Evolutionary conservation across 2,797 vertebrate genomes (phyloP), one percentile per base, ranked within the genome.

Genomic region (Microtus obscurus): DNA sequence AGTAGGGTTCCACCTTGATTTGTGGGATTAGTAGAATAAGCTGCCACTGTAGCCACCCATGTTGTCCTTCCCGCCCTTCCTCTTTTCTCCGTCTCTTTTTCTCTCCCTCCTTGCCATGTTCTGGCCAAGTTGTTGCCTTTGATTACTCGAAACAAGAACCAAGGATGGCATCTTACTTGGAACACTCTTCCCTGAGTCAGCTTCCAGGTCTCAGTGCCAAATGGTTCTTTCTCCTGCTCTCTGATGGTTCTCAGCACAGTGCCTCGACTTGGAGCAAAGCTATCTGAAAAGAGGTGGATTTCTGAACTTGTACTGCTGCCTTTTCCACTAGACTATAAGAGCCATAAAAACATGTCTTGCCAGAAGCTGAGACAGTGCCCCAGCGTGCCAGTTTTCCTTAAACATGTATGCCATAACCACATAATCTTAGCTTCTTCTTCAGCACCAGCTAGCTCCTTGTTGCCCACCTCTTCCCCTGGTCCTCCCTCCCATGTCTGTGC

Each of bases 21-120:
- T 96, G 90, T 93, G 88, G 65, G 59, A 93, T 96, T 97, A 96
- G 95, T 97, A 97, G 97, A 95, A 93, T 59, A 82, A 97, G 69
- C 87, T 92, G 96, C 91, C 27, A n/a, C 45, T 37, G 17, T 86
- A 95, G 53, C 63, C 90, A 16, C 93, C 56, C 71, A 31, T 73
- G 87, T 77, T 59, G 56, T 87, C 59, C 29, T 67, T 87, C 43
- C 25, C 43, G 16, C 13, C 13, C 16, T 71, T n/a, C 5, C 31
- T 79, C 40, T 61, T 59, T 61, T 34, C 53, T 23, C 45, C 16
- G 6, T 63, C 69, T 53, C 4, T 63, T 59, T 73, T 71, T 73
- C 79, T 51, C 73, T 89, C 43, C 76, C 83, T 94, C 56, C 27
- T 56, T 83, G 25, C 0, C 40, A 12, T 34, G 61, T 74, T 88